A percentile compares a stretch with the other conserved stretches of the same genome.
Evolutionary conservation across 2,888 invertebrate genomes (phyloP).

Genomic region (Ephialtes manifestator): DNA sequence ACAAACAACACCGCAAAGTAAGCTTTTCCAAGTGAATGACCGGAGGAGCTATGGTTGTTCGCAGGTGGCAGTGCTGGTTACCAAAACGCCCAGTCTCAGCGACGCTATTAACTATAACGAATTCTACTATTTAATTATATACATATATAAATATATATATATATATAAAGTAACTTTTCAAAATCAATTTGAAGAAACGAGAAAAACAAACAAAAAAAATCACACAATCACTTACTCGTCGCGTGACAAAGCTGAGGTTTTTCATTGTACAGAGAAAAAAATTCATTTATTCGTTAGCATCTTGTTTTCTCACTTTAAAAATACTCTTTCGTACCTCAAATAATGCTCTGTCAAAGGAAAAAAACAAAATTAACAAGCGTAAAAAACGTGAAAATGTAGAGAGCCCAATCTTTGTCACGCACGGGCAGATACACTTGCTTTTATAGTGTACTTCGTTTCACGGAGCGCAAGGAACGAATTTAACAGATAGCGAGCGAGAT

Average conservation of each 20-base stretch:
- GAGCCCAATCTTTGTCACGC: conserved; percentile 56
- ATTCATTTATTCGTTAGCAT: neutral
- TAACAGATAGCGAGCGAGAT: conserved; percentile 24
- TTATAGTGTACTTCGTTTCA: conserved; percentile 39
- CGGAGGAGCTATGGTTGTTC: conserved; percentile 82
- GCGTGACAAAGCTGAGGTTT: conserved; percentile 53
- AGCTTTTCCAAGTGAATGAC: conserved; percentile 76
- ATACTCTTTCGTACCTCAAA: conserved; percentile 15
- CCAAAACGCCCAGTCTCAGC: conserved; percentile 82
- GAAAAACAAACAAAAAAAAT: conserved; percentile 37
- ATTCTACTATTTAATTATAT: conserved; percentile 76
- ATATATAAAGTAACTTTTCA: conserved; percentile 50
- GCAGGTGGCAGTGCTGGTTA: conserved; percentile 84
- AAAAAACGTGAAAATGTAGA: conserved; percentile 8
- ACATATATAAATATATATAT: conserved; percentile 64
- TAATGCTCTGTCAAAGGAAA: neutral
- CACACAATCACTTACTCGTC: conserved; percentile 13
- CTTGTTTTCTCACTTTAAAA: neutral
- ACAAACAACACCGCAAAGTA: conserved; percentile 47
- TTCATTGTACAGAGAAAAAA: conserved; percentile 25
- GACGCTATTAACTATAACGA: conserved; percentile 79
- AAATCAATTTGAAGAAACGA: conserved; percentile 32
- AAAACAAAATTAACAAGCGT: conserved; percentile 1
- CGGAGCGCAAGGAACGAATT: conserved; percentile 37
- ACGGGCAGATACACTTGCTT: conserved; percentile 21